Evolutionary conservation across 2,888 invertebrate genomes (phyloP).

Genomic region (Xestia sexstrigata): DNA sequence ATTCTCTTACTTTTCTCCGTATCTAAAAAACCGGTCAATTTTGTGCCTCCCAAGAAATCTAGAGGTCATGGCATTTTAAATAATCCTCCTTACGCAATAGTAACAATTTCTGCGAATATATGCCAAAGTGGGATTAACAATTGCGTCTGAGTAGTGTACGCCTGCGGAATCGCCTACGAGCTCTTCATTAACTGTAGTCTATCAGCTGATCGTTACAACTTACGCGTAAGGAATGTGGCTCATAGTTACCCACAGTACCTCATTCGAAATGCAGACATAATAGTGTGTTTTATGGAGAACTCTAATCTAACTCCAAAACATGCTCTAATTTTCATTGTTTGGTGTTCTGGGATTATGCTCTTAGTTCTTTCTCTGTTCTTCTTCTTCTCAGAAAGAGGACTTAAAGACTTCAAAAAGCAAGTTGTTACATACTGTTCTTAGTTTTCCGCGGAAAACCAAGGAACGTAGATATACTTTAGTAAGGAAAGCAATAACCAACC

Average conservation of each 20-base stretch:
- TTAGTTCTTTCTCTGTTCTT: background rate
- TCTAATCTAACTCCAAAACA: background rate
- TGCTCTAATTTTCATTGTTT: background rate
- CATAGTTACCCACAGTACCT: background rate
- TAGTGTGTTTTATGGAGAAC: background rate
- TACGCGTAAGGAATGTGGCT: conserved; percentile 43
- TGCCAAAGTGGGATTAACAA: conserved; percentile 31
- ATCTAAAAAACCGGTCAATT: background rate
- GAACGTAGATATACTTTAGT: background rate
- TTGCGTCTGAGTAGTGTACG: conserved; percentile 54
- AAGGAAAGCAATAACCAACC: background rate
- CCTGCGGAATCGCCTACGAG: conserved; percentile 59
- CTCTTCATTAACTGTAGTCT: conserved; percentile 12
- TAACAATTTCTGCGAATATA: conserved; percentile 29
- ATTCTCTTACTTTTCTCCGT: background rate
- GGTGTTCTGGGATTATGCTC: background rate
- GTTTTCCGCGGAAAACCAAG: background rate
- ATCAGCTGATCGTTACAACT: conserved; percentile 59
- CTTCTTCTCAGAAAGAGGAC: background rate
- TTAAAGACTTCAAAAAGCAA: background rate
- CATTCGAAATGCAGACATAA: background rate
- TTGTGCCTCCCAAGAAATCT: background rate
- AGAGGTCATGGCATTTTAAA: conserved; percentile 41
- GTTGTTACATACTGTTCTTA: background rate
- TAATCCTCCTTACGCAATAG: conserved; percentile 25